These are phyloP conservation scores for Formicarius rufipectus DNA, from an alignment of 2,113 vertebrate species.

Conservation along the genomic window DNA sequence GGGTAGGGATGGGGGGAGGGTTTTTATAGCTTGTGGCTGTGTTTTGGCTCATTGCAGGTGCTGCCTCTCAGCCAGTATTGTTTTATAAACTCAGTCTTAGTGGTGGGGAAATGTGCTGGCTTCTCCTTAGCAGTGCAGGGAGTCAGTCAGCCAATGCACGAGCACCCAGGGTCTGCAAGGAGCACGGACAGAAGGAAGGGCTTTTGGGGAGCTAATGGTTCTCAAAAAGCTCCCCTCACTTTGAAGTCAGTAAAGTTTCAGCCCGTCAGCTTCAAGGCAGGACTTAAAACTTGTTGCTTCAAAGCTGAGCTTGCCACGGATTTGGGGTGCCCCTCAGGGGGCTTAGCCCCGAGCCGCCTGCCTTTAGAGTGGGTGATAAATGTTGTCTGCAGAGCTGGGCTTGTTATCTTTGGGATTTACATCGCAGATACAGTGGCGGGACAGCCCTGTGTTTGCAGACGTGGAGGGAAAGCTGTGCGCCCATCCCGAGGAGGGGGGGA, in stretches of 20 bases:
- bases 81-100: background rate
- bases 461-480: background rate
- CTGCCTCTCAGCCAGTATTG: background rate
- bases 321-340: background rate
- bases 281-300: background rate
- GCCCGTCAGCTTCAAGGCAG: background rate
- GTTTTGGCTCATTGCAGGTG: background rate
- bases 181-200: background rate
- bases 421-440: background rate
- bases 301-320: background rate
- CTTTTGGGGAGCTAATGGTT: background rate
- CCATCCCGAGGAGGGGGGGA: background rate
- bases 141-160: fast-evolving
- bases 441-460: background rate
- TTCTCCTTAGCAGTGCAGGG: fast-evolving
- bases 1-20: background rate
- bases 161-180: background rate
- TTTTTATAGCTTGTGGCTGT: background rate
- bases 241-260: background rate
- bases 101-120: fast-evolving
- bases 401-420: conserved; percentile 61
- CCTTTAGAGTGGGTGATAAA: conserved; percentile 56
- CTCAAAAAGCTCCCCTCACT: background rate
- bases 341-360: background rate
- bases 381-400: conserved; percentile 24